A percentile compares a stretch with the other conserved stretches of the same genome.
phyloP scores from a whole-genome alignment of 2,113 vertebrate species.

The Falcunculus frontatus region DNA sequence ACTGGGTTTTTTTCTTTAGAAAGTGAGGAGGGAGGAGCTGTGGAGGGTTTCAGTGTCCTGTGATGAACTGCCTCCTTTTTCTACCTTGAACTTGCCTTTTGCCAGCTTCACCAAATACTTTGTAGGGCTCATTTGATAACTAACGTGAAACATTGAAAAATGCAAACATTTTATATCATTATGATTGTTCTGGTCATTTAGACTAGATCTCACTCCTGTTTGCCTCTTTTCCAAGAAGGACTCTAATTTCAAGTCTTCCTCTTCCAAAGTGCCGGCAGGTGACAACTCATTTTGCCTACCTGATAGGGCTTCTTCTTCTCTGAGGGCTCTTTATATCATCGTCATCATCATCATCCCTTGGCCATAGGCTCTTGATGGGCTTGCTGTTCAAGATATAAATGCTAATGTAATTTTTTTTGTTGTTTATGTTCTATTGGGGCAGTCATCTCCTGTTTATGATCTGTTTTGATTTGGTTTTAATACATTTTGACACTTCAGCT shows the following conservation, averaged over 20 bases:
- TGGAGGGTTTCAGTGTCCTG: not conserved
- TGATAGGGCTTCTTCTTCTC: not conserved
- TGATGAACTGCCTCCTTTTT: not conserved
- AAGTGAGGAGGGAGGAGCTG: not conserved
- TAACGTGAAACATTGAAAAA: not conserved
- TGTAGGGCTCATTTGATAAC: not conserved
- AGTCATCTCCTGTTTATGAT: not conserved
- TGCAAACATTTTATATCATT: not conserved
- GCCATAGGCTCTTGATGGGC: not conserved
- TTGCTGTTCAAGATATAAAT: not conserved
- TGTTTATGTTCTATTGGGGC: accelerated
- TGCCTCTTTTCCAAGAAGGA: not conserved
- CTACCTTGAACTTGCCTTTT: not conserved
- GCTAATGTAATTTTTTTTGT: not conserved
- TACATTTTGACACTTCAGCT: not conserved
- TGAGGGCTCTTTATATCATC: not conserved
- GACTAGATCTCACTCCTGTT: not conserved
- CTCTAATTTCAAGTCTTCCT: not conserved
- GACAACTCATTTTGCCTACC: not conserved
- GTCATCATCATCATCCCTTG: not conserved
- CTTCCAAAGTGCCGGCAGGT: not conserved
- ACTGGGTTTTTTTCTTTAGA: not conserved
- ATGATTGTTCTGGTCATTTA: not conserved
- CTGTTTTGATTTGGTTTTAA: not conserved
- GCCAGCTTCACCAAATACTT: not conserved